Evolutionary conservation across 2,797 vertebrate species (phyloP).

Genomic region (Chiroxiphia lanceolata): DNA sequence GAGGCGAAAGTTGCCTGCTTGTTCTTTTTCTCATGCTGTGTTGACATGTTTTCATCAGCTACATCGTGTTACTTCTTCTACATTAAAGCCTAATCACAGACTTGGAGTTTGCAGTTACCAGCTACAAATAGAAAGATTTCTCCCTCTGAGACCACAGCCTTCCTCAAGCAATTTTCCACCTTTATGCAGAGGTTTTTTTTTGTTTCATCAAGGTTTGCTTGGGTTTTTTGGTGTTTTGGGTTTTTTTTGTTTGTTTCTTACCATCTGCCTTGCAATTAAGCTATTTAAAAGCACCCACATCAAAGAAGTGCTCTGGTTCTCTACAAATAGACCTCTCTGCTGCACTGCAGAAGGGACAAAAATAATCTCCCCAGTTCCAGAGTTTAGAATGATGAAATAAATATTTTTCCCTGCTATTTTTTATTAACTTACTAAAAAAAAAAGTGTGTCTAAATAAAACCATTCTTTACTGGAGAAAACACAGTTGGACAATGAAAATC

Average conservation of each 20-base stretch:
- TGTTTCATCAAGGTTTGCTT: conserved; percentile 12
- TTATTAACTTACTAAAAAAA: neutral
- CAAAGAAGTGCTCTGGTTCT: conserved; percentile 44
- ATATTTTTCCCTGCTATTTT: neutral
- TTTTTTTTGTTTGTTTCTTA: neutral
- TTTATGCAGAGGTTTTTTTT: conserved; percentile 41
- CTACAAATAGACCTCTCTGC: conserved; percentile 30
- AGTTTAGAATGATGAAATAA: neutral
- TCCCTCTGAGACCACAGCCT: conserved; percentile 58
- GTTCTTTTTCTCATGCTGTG: conserved; percentile 43
- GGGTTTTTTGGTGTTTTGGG: neutral
- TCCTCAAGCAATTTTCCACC: conserved; percentile 68
- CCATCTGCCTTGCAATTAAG: conserved; percentile 70
- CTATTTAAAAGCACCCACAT: conserved; percentile 62
- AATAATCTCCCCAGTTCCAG: neutral
- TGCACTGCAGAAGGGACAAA: conserved; percentile 35
- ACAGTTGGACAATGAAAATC: neutral
- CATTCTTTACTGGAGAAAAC: neutral
- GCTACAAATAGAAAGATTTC: conserved; percentile 60
- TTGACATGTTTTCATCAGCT: conserved; percentile 59
- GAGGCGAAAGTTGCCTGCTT: conserved; percentile 19
- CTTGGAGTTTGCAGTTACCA: conserved; percentile 45
- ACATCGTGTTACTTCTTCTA: conserved; percentile 43
- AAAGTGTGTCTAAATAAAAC: neutral
- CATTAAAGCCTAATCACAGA: conserved; percentile 65